Conservation (phyloP, 2,888 invertebrate genomes). For the Eupithecia tripunctaria region DNA sequence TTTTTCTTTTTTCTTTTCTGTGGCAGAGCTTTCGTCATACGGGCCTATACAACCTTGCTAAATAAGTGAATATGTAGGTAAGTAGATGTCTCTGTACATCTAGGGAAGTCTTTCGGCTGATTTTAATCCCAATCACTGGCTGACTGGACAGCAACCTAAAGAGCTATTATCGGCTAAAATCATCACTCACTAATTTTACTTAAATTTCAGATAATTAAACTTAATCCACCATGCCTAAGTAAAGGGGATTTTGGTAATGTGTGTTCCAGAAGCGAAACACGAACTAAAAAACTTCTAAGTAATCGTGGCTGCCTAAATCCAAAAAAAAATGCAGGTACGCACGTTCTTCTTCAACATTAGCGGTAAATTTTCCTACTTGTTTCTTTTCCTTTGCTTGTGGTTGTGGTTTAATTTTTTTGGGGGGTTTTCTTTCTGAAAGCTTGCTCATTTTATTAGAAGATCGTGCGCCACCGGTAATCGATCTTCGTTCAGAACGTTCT, state of each 20-base stretch:
- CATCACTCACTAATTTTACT: background rate
- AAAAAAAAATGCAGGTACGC: constrained; percentile 43
- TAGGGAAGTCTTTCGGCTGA: background rate
- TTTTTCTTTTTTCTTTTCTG: too few species aligned
- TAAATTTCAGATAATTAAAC: background rate
- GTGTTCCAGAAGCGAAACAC: background rate
- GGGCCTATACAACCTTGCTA: background rate
- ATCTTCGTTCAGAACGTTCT: constrained; percentile 20
- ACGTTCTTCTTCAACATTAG: constrained; percentile 57
- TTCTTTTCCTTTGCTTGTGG: constrained; percentile 50
- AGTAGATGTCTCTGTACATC: too few species aligned
- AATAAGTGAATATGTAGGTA: background rate
- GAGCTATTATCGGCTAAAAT: background rate
- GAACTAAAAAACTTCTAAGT: background rate
- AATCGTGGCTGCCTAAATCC: background rate
- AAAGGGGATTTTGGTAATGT: background rate
- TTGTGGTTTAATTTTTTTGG: constrained; percentile 13
- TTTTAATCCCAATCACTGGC: background rate
- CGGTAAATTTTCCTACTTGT: constrained; percentile 64
- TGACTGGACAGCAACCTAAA: background rate
- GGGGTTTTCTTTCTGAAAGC: background rate
- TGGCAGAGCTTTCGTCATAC: too few species aligned
- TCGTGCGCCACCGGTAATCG: background rate
- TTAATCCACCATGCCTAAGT: background rate
- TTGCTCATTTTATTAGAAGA: background rate